Evolutionary conservation across 35 echinoderm and acorn worm species (phyloP).

Genomic region (Strongylocentrotus purpuratus): DNA sequence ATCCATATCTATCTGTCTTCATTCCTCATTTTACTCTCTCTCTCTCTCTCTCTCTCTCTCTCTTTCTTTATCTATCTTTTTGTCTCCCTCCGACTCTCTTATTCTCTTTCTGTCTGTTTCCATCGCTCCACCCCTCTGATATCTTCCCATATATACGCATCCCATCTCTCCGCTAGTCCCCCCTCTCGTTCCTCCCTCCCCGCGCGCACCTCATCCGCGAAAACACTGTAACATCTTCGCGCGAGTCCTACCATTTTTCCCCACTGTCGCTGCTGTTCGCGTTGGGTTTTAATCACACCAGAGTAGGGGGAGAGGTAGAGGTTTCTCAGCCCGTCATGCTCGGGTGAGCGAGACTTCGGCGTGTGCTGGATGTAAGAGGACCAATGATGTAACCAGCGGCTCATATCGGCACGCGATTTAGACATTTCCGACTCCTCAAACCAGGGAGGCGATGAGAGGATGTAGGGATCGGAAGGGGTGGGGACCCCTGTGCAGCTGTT

Average conservation of each 20-base stretch:
- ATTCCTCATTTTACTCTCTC: no score
- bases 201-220: neutral
- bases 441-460: neutral
- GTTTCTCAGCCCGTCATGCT: constrained; percentile 16
- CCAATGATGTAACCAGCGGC: constrained; percentile 41
- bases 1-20: no score
- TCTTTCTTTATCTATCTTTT: neutral
- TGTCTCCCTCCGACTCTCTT: neutral
- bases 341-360: neutral
- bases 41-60: neutral
- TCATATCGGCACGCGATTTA: constrained; percentile 42
- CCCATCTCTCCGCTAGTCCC: neutral
- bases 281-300: constrained; percentile 16
- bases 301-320: neutral
- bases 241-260: constrained; percentile 39
- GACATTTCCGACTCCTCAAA: constrained; percentile 15
- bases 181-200: neutral
- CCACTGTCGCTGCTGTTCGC: constrained; percentile 25
- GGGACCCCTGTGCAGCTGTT: neutral
- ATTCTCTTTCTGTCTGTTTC: neutral
- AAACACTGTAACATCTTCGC: constrained; percentile 31
- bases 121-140: neutral
- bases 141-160: neutral
- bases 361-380: neutral
- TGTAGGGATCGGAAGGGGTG: neutral